phyloP scores from a whole-genome alignment of 2,888 invertebrate genomes.

The Drosophila meridionalis region DNA sequence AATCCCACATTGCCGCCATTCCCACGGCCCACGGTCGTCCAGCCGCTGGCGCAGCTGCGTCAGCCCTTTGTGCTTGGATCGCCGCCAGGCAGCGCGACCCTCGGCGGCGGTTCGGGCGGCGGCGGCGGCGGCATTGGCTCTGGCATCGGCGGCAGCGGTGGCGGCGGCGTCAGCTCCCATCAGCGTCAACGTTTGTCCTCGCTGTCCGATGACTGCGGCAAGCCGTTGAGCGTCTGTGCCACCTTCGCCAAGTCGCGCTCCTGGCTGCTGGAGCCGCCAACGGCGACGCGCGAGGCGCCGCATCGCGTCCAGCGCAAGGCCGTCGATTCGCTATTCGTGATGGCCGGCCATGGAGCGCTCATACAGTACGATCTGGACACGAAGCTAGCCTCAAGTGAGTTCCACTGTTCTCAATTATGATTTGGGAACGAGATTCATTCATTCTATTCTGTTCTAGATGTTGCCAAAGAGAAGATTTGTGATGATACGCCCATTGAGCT shows the following conservation, averaged over 20 bases:
- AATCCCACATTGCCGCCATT: slow-evolving; percentile 97
- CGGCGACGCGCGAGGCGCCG: slow-evolving; percentile 84
- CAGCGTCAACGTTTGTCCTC: slow-evolving; percentile 89
- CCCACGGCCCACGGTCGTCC: slow-evolving; percentile 92
- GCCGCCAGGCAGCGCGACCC: slow-evolving; percentile 76
- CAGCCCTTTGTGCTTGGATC: slow-evolving; percentile 86
- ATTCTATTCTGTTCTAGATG: slow-evolving; percentile 84
- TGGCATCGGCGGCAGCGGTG: slow-evolving; percentile 23
- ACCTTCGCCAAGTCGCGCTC: slow-evolving; percentile 91
- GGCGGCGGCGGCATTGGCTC: slow-evolving; percentile 39
- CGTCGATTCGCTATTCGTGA: slow-evolving; percentile 94
- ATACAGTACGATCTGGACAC: slow-evolving; percentile 96
- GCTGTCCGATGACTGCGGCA: slow-evolving; percentile 89
- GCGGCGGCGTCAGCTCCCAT: slow-evolving; percentile 82
- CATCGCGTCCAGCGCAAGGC: slow-evolving; percentile 86
- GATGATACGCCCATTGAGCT: slow-evolving; percentile 95
- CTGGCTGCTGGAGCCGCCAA: slow-evolving; percentile 87
- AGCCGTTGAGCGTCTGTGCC: slow-evolving; percentile 91
- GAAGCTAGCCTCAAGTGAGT: slow-evolving; percentile 86
- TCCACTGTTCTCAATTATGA: background rate
- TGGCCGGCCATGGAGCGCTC: slow-evolving; percentile 94
- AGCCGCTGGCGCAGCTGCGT: slow-evolving; percentile 94
- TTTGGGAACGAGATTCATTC: background rate
- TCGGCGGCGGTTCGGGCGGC: slow-evolving; percentile 35
- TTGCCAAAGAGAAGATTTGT: slow-evolving; percentile 93